These are phyloP conservation scores for Calephelis perditalis DNA, from an alignment of 2,888 invertebrate species.

Conservation along the genomic window DNA sequence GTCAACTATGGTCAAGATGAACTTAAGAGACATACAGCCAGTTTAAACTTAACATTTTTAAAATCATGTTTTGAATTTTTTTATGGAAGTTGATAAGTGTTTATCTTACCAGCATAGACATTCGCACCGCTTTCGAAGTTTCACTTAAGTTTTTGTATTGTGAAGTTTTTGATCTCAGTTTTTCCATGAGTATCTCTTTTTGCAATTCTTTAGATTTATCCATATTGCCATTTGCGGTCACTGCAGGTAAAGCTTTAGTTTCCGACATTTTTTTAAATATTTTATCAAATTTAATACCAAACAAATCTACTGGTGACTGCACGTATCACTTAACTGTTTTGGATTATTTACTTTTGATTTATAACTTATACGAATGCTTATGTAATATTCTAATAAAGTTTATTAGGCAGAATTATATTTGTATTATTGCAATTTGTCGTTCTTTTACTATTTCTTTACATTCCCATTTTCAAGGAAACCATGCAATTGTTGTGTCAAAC, in stretches of 20 bases:
- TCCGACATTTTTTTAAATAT: constrained; percentile 50
- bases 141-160: constrained; percentile 91
- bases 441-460: constrained; percentile 7
- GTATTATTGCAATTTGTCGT: constrained; percentile 2
- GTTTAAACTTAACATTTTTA: neutral
- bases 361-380: neutral
- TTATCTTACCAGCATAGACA: constrained; percentile 86
- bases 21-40: neutral
- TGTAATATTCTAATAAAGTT: constrained; percentile 11
- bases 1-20: too few relatives aligned
- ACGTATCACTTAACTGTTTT: constrained; percentile 16
- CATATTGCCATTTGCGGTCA: constrained; percentile 48
- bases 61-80: neutral
- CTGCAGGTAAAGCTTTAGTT: constrained; percentile 50
- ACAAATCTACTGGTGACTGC: constrained; percentile 33
- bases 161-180: constrained; percentile 88
- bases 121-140: constrained; percentile 91
- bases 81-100: neutral
- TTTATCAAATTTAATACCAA: constrained; percentile 35
- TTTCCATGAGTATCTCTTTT: constrained; percentile 94
- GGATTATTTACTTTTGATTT: constrained; percentile 10
- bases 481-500: constrained; percentile 6
- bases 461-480: constrained; percentile 11
- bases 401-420: neutral
- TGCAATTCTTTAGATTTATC: constrained; percentile 78